Percentiles rank a stretch among this genome's conserved stretches.
phyloP scores from a whole-genome alignment of 2,113 vertebrate species.

The Colaptes auratus region DNA sequence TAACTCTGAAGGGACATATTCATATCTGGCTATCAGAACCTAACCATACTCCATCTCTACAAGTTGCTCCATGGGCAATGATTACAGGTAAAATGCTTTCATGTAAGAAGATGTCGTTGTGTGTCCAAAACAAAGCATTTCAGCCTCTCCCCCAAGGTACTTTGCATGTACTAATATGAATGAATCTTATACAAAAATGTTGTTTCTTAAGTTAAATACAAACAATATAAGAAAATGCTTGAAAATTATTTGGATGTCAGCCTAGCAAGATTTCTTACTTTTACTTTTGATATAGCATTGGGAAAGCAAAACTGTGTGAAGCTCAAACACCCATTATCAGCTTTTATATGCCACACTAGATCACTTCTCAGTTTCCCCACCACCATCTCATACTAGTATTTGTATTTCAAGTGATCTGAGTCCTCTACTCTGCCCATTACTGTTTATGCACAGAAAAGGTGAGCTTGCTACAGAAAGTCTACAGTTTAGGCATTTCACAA shows the following conservation, averaged over 20 bases:
- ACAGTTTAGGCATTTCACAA: background rate
- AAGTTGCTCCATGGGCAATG: background rate
- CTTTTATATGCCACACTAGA: background rate
- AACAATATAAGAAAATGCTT: background rate
- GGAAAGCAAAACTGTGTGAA: background rate
- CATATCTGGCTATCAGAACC: background rate
- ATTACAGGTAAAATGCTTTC: background rate
- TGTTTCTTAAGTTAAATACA: background rate
- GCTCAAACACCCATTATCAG: background rate
- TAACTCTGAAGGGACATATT: background rate
- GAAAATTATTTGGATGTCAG: background rate
- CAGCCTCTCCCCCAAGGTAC: background rate
- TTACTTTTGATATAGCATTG: background rate
- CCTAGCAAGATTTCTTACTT: background rate
- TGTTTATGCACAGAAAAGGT: background rate
- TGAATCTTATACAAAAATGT: background rate
- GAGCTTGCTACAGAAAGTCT: background rate
- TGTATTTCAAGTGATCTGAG: background rate
- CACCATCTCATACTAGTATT: background rate
- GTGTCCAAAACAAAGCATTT: background rate
- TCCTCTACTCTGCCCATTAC: background rate
- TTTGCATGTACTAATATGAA: background rate
- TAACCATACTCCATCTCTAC: background rate
- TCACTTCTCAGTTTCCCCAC: background rate
- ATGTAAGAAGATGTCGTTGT: background rate